Percentiles rank a stretch among this genome's conserved stretches.
phyloP scores from a whole-genome alignment of 2,797 vertebrate species.

The Remorina albescens region DNA sequence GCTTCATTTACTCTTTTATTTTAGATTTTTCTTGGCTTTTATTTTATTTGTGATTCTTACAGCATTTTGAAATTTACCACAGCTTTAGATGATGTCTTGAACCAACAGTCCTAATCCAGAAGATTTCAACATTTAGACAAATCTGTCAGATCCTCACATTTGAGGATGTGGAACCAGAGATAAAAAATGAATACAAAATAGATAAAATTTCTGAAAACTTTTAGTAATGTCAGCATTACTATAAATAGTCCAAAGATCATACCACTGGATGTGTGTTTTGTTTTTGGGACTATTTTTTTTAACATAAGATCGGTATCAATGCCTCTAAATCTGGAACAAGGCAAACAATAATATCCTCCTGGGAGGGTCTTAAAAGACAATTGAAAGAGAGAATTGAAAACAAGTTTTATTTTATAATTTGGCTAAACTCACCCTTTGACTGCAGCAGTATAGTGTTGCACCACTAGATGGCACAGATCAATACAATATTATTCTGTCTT shows the following conservation, averaged over 20 bases:
- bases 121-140: neutral
- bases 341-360: neutral
- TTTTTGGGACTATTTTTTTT: neutral
- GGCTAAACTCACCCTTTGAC: neutral
- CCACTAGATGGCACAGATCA: slow-evolving; percentile 54
- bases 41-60: neutral
- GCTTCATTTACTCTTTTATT: neutral
- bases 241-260: neutral
- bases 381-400: neutral
- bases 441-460: slow-evolving; percentile 24
- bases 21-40: neutral
- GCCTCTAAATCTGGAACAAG: neutral
- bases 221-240: neutral
- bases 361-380: neutral
- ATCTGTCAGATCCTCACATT: no score
- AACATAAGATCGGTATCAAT: neutral
- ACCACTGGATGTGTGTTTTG: neutral
- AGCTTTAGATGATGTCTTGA: neutral
- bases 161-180: no score
- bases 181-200: no score
- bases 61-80: neutral
- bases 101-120: neutral
- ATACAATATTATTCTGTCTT: neutral
- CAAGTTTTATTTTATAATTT: neutral
- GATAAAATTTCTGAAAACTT: no score